These are phyloP conservation scores for Arenaria interpres DNA, from an alignment of 2,113 vertebrate species.

Conservation along the genomic window DNA sequence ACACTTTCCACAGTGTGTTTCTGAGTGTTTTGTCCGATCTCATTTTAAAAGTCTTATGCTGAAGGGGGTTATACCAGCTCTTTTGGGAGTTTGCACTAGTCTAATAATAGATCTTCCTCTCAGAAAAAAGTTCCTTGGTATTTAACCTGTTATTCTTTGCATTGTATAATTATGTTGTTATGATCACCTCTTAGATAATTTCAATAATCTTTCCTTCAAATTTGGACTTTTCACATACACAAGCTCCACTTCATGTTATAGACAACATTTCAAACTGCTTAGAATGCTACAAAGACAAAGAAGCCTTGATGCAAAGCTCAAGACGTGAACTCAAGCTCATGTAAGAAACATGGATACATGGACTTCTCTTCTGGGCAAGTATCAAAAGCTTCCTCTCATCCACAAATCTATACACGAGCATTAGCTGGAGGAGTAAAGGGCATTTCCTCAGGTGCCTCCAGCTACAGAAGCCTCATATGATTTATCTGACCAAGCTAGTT, in stretches of 20 bases:
- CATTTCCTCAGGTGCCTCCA: neutral
- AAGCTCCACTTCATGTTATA: neutral
- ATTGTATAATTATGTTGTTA: neutral
- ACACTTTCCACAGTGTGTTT: slow-evolving; percentile 2
- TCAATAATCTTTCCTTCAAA: neutral
- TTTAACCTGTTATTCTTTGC: neutral
- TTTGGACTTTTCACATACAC: neutral
- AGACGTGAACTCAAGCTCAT: neutral
- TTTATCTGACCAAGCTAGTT: neutral
- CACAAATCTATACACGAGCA: neutral
- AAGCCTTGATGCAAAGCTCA: neutral
- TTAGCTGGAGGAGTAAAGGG: neutral
- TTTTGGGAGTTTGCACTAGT: neutral
- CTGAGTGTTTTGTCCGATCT: neutral
- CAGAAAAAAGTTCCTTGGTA: neutral
- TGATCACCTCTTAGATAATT: neutral
- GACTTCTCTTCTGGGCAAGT: neutral
- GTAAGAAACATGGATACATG: rapidly evolving
- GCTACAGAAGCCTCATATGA: neutral
- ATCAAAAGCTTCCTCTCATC: neutral
- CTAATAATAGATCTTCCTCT: neutral
- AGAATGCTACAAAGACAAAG: neutral
- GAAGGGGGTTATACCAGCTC: neutral
- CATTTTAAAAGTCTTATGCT: neutral
- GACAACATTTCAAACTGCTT: neutral